A percentile compares a stretch with the other conserved stretches of the same genome.
Conservation (phyloP, 1,140 invertebrate species). For the Penaeus chinensis region DNA sequence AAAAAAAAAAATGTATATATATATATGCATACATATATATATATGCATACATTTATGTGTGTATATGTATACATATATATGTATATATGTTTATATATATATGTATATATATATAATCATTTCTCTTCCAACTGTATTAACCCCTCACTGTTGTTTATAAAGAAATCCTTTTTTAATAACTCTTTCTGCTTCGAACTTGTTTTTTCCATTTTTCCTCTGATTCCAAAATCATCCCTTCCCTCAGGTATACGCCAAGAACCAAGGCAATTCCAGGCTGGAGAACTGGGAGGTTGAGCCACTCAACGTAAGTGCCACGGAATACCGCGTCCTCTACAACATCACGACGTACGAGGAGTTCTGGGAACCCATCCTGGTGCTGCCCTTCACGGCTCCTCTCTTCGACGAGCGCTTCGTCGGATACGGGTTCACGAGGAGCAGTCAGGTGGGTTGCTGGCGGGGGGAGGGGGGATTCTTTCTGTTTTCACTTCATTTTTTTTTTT, state of each 20-base stretch:
- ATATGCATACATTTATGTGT: too few relatives aligned
- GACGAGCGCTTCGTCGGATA: conserved; percentile 44
- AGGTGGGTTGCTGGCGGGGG: neutral
- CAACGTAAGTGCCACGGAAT: neutral
- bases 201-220: neutral
- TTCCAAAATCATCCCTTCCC: neutral
- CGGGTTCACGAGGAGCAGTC: conserved; percentile 43
- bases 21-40: too few relatives aligned
- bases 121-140: neutral
- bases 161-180: neutral
- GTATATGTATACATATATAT: too few relatives aligned
- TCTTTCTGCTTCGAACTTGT: neutral
- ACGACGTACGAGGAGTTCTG: conserved; percentile 41
- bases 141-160: too few relatives aligned
- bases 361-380: conserved; percentile 36
- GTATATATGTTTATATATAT: too few relatives aligned
- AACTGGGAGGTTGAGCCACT: conserved; percentile 22
- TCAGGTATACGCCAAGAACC: conserved; percentile 40
- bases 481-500: neutral
- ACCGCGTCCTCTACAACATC: conserved; percentile 38
- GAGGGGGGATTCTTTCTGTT: neutral
- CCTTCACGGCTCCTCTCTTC: conserved; percentile 24
- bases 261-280: conserved; percentile 38
- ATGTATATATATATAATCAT: too few relatives aligned
- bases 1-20: too few relatives aligned